Percentiles rank a stretch among this genome's conserved stretches.
Evolutionary conservation across 92 coral and sea anemone species (phyloP).

Genomic region (Porites divaricata): DNA sequence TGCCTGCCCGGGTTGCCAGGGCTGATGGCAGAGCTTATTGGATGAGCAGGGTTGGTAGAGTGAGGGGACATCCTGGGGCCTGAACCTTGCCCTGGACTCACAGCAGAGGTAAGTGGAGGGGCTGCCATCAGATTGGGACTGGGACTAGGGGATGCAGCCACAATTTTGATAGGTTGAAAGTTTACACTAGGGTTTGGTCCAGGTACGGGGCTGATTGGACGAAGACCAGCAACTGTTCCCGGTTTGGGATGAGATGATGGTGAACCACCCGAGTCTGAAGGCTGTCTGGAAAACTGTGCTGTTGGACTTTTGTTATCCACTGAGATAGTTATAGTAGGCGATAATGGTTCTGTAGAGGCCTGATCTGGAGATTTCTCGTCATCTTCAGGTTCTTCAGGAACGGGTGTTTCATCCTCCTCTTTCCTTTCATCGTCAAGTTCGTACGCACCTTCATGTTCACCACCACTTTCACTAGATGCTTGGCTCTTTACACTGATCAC

Average conservation of each 20-base stretch:
- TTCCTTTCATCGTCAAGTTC: constrained; percentile 59
- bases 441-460: constrained; percentile 58
- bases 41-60: constrained; percentile 16
- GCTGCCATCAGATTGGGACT: constrained; percentile 22
- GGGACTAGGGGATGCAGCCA: constrained; percentile 21
- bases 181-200: constrained; percentile 42
- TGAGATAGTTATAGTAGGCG: constrained; percentile 41
- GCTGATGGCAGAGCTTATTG: constrained; percentile 34
- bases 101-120: constrained; percentile 21
- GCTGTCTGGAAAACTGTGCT: constrained; percentile 38
- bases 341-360: background rate
- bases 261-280: constrained; percentile 40
- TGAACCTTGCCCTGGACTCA: constrained; percentile 4
- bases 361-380: constrained; percentile 2
- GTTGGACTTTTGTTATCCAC: constrained; percentile 48
- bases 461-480: constrained; percentile 34
- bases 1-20: background rate
- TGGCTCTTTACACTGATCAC: constrained; percentile 49
- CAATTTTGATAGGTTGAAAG: constrained; percentile 41
- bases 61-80: constrained; percentile 35
- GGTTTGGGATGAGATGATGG: constrained; percentile 21
- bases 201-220: constrained; percentile 65
- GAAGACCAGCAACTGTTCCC: constrained; percentile 14
- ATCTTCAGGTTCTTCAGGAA: constrained; percentile 7
- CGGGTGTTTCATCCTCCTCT: constrained; percentile 46